These are phyloP conservation scores for Hemicordylus capensis DNA, from an alignment of 2,113 vertebrate species.

Conservation along the genomic window DNA sequence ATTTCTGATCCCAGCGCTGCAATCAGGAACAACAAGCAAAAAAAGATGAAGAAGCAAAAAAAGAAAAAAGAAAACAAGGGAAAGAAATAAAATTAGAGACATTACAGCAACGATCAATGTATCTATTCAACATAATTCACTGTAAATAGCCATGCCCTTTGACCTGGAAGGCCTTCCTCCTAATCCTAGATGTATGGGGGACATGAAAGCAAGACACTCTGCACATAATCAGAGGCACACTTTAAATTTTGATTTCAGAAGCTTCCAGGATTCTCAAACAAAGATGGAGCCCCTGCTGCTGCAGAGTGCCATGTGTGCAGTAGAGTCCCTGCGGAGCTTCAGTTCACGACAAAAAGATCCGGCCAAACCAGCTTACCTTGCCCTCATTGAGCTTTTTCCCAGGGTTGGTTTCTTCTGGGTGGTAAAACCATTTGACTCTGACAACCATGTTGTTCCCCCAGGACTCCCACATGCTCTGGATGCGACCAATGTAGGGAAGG, in stretches of 20 bases:
- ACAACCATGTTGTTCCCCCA: constrained; percentile 99
- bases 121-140: neutral
- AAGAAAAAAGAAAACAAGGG: neutral
- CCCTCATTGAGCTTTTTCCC: constrained; percentile 94
- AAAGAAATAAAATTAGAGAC: neutral
- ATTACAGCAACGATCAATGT: neutral
- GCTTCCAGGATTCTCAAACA: neutral
- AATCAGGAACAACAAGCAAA: neutral
- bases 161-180: neutral
- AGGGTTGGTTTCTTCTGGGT: constrained; percentile 97
- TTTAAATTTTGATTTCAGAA: neutral
- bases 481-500: constrained; percentile 96
- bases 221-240: neutral
- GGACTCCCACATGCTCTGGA: constrained; percentile 99
- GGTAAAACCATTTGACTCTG: constrained; percentile 98
- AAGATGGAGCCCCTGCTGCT: neutral
- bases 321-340: neutral
- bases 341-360: neutral
- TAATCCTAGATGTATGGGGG: neutral
- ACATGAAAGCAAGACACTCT: neutral
- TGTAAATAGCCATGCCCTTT: neutral
- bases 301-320: neutral
- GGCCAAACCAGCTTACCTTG: constrained; percentile 79
- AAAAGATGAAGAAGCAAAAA: neutral
- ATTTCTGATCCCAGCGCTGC: constrained; percentile 96